phyloP scores from a whole-genome alignment of 2,797 vertebrate genomes.

The Monodelphis domestica region DNA sequence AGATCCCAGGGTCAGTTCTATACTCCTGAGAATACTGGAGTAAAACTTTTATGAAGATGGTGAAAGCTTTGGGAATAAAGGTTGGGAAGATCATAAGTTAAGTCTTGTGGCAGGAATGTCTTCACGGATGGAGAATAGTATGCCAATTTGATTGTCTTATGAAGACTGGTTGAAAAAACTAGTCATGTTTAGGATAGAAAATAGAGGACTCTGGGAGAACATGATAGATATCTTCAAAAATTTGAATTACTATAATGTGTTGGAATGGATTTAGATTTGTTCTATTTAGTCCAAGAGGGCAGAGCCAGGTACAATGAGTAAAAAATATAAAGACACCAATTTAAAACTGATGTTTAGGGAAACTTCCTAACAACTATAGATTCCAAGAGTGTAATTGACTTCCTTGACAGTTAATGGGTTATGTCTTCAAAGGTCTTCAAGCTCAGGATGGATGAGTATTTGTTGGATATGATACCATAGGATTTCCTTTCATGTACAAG shows the following conservation, averaged over 20 bases:
- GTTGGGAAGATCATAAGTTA: too few species aligned
- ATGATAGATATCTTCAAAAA: too few species aligned
- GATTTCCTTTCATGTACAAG: neutral
- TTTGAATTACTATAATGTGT: neutral
- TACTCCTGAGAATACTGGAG: too few species aligned
- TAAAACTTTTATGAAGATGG: too few species aligned
- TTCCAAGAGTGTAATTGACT: neutral
- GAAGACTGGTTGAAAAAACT: too few species aligned
- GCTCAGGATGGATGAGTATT: neutral
- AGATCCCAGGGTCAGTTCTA: too few species aligned
- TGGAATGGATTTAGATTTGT: neutral
- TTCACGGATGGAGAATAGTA: too few species aligned
- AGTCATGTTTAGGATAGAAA: too few species aligned
- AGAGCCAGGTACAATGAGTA: neutral
- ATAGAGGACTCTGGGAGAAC: too few species aligned
- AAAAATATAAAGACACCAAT: neutral
- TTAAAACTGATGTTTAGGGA: accelerated
- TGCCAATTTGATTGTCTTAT: too few species aligned
- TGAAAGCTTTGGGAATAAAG: too few species aligned
- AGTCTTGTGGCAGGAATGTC: too few species aligned
- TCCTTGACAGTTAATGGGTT: neutral
- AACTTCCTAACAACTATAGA: neutral
- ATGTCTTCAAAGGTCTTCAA: neutral
- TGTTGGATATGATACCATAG: neutral
- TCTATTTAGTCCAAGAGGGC: neutral